Evolutionary conservation across 2,797 vertebrate species (phyloP).

Genomic region (Toxotes lorentzi): DNA sequence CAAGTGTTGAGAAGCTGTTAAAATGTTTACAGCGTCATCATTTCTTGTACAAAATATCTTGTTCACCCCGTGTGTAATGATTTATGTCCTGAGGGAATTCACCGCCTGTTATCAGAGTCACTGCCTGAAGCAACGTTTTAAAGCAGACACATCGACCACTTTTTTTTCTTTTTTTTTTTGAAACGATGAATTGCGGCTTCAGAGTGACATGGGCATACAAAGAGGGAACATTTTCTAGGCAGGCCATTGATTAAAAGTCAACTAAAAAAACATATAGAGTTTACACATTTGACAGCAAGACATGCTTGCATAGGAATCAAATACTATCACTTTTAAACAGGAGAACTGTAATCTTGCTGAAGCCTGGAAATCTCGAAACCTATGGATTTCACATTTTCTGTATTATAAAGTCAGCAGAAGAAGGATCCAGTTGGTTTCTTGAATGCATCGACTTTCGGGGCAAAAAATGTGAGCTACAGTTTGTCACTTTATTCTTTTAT

Average conservation of each 20-base stretch:
- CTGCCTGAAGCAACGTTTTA: constrained; percentile 13
- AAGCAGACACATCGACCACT: not conserved
- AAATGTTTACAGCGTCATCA: constrained; percentile 35
- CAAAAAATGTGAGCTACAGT: not conserved
- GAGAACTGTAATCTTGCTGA: not conserved
- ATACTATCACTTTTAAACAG: not conserved
- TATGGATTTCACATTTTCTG: not conserved
- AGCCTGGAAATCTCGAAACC: not conserved
- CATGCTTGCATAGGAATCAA: not conserved
- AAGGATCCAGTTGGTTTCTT: not conserved
- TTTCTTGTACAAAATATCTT: constrained; percentile 14
- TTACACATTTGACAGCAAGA: not conserved
- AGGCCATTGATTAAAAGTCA: constrained; percentile 26
- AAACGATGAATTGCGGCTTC: not conserved
- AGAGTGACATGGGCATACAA: not conserved
- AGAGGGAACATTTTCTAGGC: not conserved
- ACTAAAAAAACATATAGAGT: not conserved
- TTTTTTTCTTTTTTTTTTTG: not conserved
- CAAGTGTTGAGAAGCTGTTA: constrained; percentile 14
- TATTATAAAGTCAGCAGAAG: not conserved
- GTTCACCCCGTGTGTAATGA: constrained; percentile 24
- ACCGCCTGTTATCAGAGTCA: not conserved
- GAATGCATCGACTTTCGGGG: not conserved
- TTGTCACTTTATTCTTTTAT: not conserved
- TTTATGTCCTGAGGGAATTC: constrained; percentile 26